Evolutionary conservation across 2,797 vertebrate genomes (phyloP).

Genomic region (Pteronotus mesoamericanus): DNA sequence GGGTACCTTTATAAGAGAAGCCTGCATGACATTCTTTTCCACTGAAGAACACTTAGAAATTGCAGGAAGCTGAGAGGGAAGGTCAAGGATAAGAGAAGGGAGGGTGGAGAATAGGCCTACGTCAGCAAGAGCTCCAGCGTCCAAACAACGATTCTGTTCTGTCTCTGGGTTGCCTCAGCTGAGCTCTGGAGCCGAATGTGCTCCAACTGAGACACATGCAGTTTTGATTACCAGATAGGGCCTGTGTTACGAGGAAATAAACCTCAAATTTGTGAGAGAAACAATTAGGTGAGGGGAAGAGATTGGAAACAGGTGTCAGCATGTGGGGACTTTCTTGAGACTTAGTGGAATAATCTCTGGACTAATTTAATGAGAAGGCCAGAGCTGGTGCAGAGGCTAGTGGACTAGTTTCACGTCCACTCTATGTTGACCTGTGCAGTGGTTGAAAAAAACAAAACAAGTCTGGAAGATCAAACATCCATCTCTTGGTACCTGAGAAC

Average conservation of each 20-base stretch:
- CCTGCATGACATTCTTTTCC: background rate
- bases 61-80: background rate
- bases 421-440: background rate
- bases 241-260: background rate
- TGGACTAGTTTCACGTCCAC: background rate
- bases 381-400: background rate
- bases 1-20: background rate
- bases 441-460: background rate
- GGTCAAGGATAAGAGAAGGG: background rate
- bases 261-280: background rate
- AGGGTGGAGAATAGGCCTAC: background rate
- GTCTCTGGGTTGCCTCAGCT: background rate
- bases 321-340: background rate
- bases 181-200: background rate
- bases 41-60: background rate
- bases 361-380: background rate
- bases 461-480: background rate
- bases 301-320: background rate
- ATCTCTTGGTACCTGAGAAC: conserved; percentile 46
- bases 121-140: background rate
- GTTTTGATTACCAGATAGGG: background rate
- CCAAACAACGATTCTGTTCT: background rate
- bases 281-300: background rate
- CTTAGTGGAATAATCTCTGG: background rate
- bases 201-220: background rate